Evolutionary conservation across 1,140 invertebrate species (phyloP).

Genomic region (Sweltsa coloradensis): DNA sequence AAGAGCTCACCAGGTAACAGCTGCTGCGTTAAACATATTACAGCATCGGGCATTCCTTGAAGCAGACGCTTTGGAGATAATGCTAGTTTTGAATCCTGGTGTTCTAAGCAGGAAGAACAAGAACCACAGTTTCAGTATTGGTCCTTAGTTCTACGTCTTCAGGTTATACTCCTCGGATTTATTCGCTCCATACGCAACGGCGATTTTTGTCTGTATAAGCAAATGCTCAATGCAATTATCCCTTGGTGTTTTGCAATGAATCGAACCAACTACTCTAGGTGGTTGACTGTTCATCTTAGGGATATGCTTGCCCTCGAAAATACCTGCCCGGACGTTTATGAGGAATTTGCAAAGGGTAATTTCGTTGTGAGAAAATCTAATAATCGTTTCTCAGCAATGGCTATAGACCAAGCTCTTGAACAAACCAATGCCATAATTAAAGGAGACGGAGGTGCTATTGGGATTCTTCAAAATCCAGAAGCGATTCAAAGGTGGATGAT

Average conservation of each 20-base stretch:
- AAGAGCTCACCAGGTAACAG: slow-evolving; percentile 1
- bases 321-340: not conserved
- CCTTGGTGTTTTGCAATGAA: slow-evolving; percentile 6
- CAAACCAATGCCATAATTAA: slow-evolving; percentile 16
- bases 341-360: not conserved
- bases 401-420: slow-evolving; percentile 17
- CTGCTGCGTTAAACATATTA: not conserved
- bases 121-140: too few species aligned
- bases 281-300: not conserved
- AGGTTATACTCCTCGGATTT: too few species aligned
- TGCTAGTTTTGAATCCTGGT: too few species aligned
- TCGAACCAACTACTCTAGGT: slow-evolving; percentile 11
- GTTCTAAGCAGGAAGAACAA: too few species aligned
- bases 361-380: slow-evolving; percentile 10
- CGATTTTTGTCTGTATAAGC: not conserved
- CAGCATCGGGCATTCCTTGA: not conserved
- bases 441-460: slow-evolving; percentile 12
- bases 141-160: too few species aligned
- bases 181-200: not conserved
- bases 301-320: not conserved
- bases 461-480: not conserved
- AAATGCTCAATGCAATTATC: not conserved
- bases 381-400: slow-evolving; percentile 13
- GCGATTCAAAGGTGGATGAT: slow-evolving; percentile 10
- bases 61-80: too few species aligned